These are phyloP conservation scores for Polypedilum pembai DNA, from an alignment of 1,140 invertebrate species.

Conservation along the genomic window DNA sequence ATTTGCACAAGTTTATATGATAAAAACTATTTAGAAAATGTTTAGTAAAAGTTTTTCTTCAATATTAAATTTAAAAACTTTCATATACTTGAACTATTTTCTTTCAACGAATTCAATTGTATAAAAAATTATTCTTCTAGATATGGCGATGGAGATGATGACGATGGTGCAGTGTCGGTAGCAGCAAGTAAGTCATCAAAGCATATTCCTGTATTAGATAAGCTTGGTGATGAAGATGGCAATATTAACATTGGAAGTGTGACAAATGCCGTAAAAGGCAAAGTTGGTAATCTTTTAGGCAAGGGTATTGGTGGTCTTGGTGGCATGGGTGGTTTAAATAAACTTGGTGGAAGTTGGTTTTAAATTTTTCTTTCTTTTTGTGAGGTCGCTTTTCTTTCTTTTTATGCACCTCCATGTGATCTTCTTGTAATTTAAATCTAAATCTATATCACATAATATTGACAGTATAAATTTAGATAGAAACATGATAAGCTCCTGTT, in stretches of 20 bases:
- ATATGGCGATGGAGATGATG: conserved; percentile 51
- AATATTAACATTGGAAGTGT: conserved; percentile 63
- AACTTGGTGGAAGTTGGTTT: conserved; percentile 63
- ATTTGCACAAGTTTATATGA: no score
- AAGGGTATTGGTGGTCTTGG: conserved; percentile 71
- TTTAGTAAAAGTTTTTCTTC: no score
- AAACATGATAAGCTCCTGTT: no score
- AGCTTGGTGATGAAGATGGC: conserved; percentile 52
- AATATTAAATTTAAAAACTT: conserved; percentile 3
- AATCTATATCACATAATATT: no score
- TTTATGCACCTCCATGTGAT: no score
- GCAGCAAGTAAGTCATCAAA: conserved; percentile 48
- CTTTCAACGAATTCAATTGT: no score
- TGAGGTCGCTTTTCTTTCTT: not conserved
- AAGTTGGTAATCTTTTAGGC: conserved; percentile 68
- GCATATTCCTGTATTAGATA: conserved; percentile 50
- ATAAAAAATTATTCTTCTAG: conserved; percentile 34
- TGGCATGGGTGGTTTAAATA: conserved; percentile 49
- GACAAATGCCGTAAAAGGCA: conserved; percentile 65
- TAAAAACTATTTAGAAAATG: no score
- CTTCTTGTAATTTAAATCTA: no score
- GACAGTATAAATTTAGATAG: no score
- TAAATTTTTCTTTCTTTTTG: conserved; percentile 37
- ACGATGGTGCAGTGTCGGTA: conserved; percentile 57
- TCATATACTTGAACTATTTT: no score